phyloP scores from a whole-genome alignment of 2,888 invertebrate genomes.

The Andrena flavipes region DNA sequence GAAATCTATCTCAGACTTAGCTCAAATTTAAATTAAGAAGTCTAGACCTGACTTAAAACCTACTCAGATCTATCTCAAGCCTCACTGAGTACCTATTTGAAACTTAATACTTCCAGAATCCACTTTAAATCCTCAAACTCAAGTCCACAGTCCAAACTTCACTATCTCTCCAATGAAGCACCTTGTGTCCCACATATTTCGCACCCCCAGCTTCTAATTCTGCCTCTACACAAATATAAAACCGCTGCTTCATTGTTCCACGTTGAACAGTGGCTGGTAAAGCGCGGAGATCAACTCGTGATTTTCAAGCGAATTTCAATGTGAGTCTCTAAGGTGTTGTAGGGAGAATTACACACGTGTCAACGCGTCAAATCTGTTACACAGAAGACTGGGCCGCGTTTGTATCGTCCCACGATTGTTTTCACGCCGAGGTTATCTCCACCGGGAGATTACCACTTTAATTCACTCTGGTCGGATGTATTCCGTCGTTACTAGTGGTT shows the following conservation, averaged over 20 bases:
- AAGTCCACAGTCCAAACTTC: no score
- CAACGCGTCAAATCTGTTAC: constrained; percentile 15
- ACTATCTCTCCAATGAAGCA: neutral
- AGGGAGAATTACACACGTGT: constrained; percentile 27
- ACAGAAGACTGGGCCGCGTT: neutral
- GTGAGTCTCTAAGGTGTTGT: constrained; percentile 21
- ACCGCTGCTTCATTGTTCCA: neutral
- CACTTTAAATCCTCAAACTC: no score
- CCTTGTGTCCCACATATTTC: neutral
- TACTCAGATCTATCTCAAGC: no score
- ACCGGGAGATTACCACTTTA: constrained; percentile 30
- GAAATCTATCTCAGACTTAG: no score
- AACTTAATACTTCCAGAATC: no score
- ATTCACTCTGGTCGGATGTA: constrained; percentile 20
- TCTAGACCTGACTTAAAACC: no score
- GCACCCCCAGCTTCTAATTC: neutral
- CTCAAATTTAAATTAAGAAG: no score
- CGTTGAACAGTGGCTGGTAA: neutral
- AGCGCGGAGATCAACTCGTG: constrained; percentile 19
- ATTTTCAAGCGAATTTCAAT: constrained; percentile 42
- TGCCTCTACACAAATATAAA: constrained; percentile 3
- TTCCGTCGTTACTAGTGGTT: neutral
- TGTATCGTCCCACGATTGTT: constrained; percentile 21
- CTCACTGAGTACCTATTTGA: no score
- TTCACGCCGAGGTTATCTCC: constrained; percentile 35